Conservation (phyloP, 2,888 invertebrate genomes). For the Protula sp. region DNA sequence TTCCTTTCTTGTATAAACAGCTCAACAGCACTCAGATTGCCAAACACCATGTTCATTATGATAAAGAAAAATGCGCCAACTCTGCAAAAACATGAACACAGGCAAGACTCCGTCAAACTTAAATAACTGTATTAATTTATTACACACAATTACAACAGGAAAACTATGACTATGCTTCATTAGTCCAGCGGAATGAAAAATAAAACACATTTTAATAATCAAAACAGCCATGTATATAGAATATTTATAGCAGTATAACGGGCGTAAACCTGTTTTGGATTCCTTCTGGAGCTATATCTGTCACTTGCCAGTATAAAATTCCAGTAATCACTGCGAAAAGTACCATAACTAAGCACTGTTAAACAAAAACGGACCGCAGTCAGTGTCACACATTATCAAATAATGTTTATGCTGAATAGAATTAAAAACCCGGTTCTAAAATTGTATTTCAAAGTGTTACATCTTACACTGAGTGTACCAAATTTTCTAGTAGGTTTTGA, state of each 20-base stretch:
- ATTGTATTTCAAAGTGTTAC: too few species aligned
- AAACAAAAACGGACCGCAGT: not conserved
- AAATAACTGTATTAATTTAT: not conserved
- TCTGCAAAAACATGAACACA: slow-evolving; percentile 36
- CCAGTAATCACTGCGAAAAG: slow-evolving; percentile 50
- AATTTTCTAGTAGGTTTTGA: too few species aligned
- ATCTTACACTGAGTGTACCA: too few species aligned
- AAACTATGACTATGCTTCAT: not conserved
- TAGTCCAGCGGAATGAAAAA: not conserved
- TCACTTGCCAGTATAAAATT: slow-evolving; percentile 44
- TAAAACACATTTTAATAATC: too few species aligned
- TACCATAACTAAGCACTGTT: slow-evolving; percentile 40
- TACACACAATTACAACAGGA: not conserved
- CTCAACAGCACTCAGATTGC: slow-evolving; percentile 51
- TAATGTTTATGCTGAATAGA: too few species aligned
- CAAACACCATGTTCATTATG: slow-evolving; percentile 52
- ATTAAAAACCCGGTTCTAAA: too few species aligned
- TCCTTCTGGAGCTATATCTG: not conserved
- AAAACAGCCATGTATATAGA: too few species aligned
- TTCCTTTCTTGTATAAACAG: slow-evolving; percentile 51
- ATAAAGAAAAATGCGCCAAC: slow-evolving; percentile 53
- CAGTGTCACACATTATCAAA: too few species aligned
- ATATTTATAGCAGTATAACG: too few species aligned
- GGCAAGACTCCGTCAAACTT: not conserved
- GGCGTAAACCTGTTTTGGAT: not conserved